Conservation (phyloP, 1,140 invertebrate genomes). For the Anadara kagoshimensis region DNA sequence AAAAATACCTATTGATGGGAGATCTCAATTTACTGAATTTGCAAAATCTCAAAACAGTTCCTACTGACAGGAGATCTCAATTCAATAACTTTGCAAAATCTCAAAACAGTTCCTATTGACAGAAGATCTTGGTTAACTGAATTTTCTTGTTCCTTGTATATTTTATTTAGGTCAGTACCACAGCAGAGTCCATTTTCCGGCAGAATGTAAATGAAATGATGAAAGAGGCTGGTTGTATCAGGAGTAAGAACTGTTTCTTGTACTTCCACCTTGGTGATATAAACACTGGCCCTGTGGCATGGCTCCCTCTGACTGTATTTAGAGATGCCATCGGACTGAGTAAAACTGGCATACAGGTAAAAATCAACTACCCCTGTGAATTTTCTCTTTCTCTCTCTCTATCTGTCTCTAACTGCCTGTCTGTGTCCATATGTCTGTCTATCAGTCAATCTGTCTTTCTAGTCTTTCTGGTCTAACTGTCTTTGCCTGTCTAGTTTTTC, state of each 20-base stretch:
- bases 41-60: too few species aligned
- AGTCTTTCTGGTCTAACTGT: too few species aligned
- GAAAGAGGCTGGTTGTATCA: constrained; percentile 33
- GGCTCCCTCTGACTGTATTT: constrained; percentile 43
- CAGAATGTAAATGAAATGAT: constrained; percentile 37
- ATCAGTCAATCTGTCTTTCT: not conserved
- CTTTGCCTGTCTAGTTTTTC: too few species aligned
- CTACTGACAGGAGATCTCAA: too few species aligned
- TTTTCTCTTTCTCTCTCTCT: not conserved
- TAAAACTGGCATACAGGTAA: constrained; percentile 53
- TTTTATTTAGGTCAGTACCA: constrained; percentile 42
- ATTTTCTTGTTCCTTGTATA: not conserved
- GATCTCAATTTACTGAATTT: too few species aligned
- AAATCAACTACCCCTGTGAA: not conserved
- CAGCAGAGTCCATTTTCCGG: constrained; percentile 48
- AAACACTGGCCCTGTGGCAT: constrained; percentile 30
- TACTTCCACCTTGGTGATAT: constrained; percentile 46
- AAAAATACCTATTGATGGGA: too few species aligned
- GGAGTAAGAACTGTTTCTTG: constrained; percentile 49
- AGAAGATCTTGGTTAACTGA: not conserved
- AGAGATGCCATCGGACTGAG: constrained; percentile 39
- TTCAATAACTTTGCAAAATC: too few species aligned
- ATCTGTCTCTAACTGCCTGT: too few species aligned
- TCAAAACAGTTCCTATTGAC: too few species aligned
- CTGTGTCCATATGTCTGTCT: not conserved